Percentiles rank a stretch among this genome's conserved stretches.
phyloP scores from a whole-genome alignment of 2,888 invertebrate species.

The Toxonevra muliebris region DNA sequence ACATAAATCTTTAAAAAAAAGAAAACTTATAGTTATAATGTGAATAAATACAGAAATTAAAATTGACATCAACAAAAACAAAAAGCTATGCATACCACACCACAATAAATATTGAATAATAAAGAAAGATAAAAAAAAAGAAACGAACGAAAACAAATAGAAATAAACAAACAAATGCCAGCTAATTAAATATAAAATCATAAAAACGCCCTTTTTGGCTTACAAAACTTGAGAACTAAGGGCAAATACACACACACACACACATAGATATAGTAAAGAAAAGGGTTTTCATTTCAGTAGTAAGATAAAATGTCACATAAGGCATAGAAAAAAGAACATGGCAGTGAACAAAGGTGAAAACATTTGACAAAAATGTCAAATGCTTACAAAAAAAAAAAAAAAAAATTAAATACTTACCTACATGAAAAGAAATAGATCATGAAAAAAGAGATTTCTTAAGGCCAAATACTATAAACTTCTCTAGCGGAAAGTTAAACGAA shows the following conservation, averaged over 20 bases:
- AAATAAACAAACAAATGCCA: slow-evolving; percentile 30
- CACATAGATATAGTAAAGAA: slow-evolving; percentile 8
- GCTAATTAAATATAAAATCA: slow-evolving; percentile 25
- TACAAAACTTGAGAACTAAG: too few relatives aligned
- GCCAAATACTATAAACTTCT: too few relatives aligned
- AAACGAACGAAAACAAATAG: slow-evolving; percentile 17
- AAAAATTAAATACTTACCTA: too few relatives aligned
- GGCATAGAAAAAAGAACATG: neutral
- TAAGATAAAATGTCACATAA: slow-evolving; percentile 26
- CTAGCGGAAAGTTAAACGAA: too few relatives aligned
- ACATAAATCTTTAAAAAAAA: too few relatives aligned
- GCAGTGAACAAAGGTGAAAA: slow-evolving; percentile 52
- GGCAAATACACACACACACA: too few relatives aligned
- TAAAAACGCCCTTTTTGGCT: neutral
- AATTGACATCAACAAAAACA: too few relatives aligned
- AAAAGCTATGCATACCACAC: neutral
- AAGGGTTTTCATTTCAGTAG: neutral
- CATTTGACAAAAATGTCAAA: slow-evolving; percentile 48
- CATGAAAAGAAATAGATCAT: too few relatives aligned
- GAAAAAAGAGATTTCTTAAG: too few relatives aligned
- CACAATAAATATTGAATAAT: slow-evolving; percentile 27
- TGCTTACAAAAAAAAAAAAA: neutral
- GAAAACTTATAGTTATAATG: too few relatives aligned
- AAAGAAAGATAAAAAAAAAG: slow-evolving; percentile 18
- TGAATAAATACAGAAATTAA: too few relatives aligned